These are phyloP conservation scores for Caenorhabditis japonica DNA, from an alignment of 2,888 invertebrate species.

Conservation along the genomic window DNA sequence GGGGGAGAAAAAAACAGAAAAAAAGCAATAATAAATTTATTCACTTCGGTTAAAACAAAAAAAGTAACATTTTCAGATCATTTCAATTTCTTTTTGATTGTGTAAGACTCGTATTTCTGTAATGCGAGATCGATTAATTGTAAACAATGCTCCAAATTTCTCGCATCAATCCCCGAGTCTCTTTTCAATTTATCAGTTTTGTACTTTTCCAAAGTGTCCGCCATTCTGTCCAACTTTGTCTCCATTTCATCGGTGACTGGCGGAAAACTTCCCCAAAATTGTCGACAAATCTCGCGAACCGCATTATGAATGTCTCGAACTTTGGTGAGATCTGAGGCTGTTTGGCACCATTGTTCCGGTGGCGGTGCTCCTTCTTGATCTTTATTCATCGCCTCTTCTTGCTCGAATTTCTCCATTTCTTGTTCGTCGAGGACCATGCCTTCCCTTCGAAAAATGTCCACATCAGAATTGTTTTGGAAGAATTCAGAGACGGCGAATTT, in stretches of 20 bases:
- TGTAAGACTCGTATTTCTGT: slow-evolving; percentile 33
- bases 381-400: slow-evolving; percentile 19
- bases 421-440: slow-evolving; percentile 30
- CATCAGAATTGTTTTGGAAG: slow-evolving; percentile 44
- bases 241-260: slow-evolving; percentile 84
- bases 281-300: slow-evolving; percentile 87
- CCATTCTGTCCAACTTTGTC: slow-evolving; percentile 79
- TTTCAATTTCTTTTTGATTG: slow-evolving; percentile 33
- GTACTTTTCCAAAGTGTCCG: slow-evolving; percentile 65
- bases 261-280: slow-evolving; percentile 94
- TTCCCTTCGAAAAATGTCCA: slow-evolving; percentile 26
- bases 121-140: slow-evolving; percentile 60
- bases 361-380: slow-evolving; percentile 11
- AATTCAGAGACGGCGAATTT: slow-evolving; percentile 48
- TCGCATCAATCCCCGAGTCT: slow-evolving; percentile 49
- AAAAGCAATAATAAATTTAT: neutral
- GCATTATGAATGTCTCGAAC: slow-evolving; percentile 59
- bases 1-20: neutral
- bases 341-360: slow-evolving; percentile 34
- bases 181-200: slow-evolving; percentile 51
- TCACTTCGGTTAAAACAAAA: neutral
- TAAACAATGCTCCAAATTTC: slow-evolving; percentile 60
- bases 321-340: slow-evolving; percentile 30
- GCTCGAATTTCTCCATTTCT: slow-evolving; percentile 21
- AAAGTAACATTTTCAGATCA: slow-evolving; percentile 5